These are phyloP conservation scores for Chymomyza costata DNA, from an alignment of 1,140 invertebrate species.

Conservation along the genomic window DNA sequence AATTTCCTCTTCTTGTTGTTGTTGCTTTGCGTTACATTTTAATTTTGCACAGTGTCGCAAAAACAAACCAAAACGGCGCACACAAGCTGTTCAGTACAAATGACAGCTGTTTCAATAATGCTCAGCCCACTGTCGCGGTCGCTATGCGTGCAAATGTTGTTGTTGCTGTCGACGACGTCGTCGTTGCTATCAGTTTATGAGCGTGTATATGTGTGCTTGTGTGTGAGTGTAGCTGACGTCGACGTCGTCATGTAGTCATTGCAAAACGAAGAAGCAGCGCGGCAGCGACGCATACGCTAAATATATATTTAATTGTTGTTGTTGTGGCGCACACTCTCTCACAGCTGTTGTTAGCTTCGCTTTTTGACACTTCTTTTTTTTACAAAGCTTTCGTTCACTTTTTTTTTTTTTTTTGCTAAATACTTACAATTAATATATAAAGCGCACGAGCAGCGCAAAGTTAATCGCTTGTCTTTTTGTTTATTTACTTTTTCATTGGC, in stretches of 20 bases:
- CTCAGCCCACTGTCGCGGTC: conserved; percentile 31
- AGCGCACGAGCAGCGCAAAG: conserved; percentile 7
- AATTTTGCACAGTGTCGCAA: conserved; percentile 44
- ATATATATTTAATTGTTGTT: conserved; percentile 58
- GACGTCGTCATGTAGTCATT: too few relatives aligned
- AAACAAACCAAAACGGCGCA: background rate
- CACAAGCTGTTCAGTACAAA: too few relatives aligned
- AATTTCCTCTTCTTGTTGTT: conserved; percentile 46
- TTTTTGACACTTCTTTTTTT: conserved; percentile 43
- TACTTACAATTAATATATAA: conserved; percentile 19
- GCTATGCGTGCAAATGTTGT: too few relatives aligned
- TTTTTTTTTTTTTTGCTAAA: background rate
- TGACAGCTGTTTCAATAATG: background rate
- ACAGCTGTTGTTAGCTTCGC: conserved; percentile 15
- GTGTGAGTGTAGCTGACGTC: background rate
- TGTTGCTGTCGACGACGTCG: conserved; percentile 35
- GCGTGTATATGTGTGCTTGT: too few relatives aligned
- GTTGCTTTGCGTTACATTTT: conserved; percentile 37
- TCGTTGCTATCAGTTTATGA: too few relatives aligned
- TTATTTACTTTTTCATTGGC: conserved; percentile 32
- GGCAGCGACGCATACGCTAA: conserved; percentile 48
- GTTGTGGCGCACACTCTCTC: conserved; percentile 33
- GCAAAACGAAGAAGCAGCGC: conserved; percentile 33
- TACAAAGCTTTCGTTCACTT: too few relatives aligned
- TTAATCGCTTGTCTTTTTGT: conserved; percentile 5